Base-by-base conservation (phyloP, 1,140 invertebrate species). In the Plutomurus gul region DNA sequence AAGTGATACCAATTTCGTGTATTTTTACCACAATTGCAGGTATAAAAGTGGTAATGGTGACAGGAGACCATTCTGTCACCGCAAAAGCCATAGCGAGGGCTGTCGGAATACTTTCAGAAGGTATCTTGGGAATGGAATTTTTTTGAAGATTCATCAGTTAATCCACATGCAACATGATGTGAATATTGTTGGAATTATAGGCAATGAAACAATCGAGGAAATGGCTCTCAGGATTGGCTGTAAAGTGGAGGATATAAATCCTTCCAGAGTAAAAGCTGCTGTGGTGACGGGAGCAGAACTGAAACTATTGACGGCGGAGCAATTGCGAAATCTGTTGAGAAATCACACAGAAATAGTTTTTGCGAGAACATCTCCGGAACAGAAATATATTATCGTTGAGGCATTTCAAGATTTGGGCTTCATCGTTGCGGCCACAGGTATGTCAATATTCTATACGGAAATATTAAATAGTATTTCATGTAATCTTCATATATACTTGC, bases 341-440 rank as follows among this genome's bases (percentile, higher is more conserved):
- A 84, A 88, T 76, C 90, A 93, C 84, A 89, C 90, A 60, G 93
- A 95, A 86, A 94, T 95, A 47, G 94, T 95, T 0, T 95, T 95
- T 85, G 94, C 94, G 1, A 86, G 94, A 37, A 95, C 93, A 0
- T 94, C 93, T 0, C 94, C 94, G 0, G 92, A 93, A 71, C 94
- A 95, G 83, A 95, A 95, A 81, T 84, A 94, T 1, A 88, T 92
- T 13, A 95, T 95, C 83, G 94, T 95, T 0, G 93, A 95, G 85
- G 92, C 92, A 65, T 94, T 91, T 84, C 93, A 95, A 85, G 86
- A 92, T 76, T 85, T 92, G 4, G 92, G 92, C n/a, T 90, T 92
- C 82, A 92, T 94, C 79, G 93, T 94, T 18, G 92, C 93, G 6
- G 92, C 93, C 0, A 95, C 93, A 56, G 93, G n/a, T n/a, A n/a